Percentiles rank a stretch among this genome's conserved stretches.
phyloP scores from a whole-genome alignment of 2,797 vertebrate genomes.

The Lagodon rhomboides region DNA sequence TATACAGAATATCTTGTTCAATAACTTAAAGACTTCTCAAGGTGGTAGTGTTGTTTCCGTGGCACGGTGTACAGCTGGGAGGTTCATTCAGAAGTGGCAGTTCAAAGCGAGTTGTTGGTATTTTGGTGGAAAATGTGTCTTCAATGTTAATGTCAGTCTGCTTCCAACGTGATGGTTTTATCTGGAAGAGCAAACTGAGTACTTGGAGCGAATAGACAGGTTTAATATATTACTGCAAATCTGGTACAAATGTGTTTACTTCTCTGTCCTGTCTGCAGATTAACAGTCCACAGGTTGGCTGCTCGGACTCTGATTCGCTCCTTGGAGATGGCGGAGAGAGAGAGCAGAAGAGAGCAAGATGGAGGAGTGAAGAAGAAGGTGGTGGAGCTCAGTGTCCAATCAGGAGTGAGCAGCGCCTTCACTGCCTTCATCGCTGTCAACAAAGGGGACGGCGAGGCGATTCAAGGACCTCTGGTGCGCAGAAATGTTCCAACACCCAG shows the following conservation, averaged over 20 bases:
- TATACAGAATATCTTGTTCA: no score
- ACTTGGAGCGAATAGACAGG: no score
- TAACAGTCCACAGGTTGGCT: slow-evolving; percentile 84
- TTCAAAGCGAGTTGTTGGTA: no score
- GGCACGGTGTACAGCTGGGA: no score
- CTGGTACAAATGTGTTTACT: not conserved
- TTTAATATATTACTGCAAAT: not conserved
- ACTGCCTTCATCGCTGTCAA: slow-evolving; percentile 86
- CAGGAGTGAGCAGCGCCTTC: slow-evolving; percentile 86
- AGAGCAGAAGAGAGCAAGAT: not conserved
- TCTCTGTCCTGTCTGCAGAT: slow-evolving; percentile 58
- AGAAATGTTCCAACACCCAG: slow-evolving; percentile 50
- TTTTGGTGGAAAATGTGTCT: no score
- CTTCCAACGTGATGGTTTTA: no score
- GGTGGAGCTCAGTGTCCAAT: slow-evolving; percentile 84
- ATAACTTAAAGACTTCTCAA: no score
- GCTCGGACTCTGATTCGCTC: slow-evolving; percentile 82
- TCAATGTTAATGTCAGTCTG: no score
- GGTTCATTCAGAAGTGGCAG: no score
- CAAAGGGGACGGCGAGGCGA: slow-evolving; percentile 65
- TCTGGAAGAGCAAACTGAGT: no score
- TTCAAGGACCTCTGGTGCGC: slow-evolving; percentile 76
- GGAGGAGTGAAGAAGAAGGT: slow-evolving; percentile 71
- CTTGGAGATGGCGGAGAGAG: slow-evolving; percentile 72
- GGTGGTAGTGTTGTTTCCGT: no score